phyloP scores from a whole-genome alignment of 2,113 vertebrate genomes.

The Craseonycteris thonglongyai region DNA sequence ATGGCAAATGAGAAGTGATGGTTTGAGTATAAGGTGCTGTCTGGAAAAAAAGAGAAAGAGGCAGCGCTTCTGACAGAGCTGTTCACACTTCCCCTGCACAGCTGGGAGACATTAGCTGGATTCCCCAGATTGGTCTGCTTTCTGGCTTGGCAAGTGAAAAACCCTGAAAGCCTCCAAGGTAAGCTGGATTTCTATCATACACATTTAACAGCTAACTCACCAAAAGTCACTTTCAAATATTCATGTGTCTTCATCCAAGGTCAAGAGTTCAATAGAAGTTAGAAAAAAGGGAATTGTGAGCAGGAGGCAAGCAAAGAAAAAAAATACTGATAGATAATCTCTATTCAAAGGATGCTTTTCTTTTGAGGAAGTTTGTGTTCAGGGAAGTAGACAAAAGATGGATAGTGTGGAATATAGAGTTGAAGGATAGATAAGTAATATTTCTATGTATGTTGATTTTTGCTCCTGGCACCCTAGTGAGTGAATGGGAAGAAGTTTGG shows the following conservation, averaged over 20 bases:
- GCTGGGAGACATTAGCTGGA: constrained; percentile 82
- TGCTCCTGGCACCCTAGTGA: background rate
- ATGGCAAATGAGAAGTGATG: constrained; percentile 83
- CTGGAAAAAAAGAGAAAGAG: constrained; percentile 71
- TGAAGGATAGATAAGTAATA: background rate
- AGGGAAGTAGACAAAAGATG: background rate
- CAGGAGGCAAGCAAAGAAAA: background rate
- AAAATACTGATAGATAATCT: background rate
- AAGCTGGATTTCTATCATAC: constrained; percentile 65
- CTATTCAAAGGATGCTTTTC: background rate
- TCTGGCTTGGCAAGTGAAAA: constrained; percentile 63
- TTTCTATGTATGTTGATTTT: background rate
- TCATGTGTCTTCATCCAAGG: constrained; percentile 65
- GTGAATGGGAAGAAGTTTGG: background rate
- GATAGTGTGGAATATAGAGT: background rate
- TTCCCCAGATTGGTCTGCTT: constrained; percentile 75
- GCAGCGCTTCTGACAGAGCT: constrained; percentile 82
- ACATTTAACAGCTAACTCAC: constrained; percentile 71
- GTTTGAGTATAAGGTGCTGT: constrained; percentile 71
- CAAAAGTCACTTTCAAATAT: constrained; percentile 61
- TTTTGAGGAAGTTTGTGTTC: background rate
- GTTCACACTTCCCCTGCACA: constrained; percentile 80
- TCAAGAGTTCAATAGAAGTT: constrained; percentile 72
- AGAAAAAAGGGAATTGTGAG: background rate
- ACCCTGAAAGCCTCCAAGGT: constrained; percentile 62